Base-by-base conservation (phyloP, 2,113 vertebrate genomes). In the Laticauda laticaudata region DNA sequence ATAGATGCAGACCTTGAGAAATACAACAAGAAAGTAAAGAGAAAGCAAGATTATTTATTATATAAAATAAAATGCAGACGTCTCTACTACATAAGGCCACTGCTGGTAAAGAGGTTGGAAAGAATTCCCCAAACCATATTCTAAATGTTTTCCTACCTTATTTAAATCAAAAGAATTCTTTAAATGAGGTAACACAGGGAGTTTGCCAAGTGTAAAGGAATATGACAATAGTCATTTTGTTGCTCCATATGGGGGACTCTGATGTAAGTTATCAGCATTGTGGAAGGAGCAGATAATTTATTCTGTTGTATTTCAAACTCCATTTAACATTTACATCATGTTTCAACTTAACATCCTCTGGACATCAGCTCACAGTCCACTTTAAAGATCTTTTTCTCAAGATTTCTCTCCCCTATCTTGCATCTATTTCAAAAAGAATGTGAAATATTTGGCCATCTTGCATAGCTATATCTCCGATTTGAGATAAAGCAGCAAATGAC, bases 401-500 rank as follows among this genome's bases (percentile, higher is more conserved):
- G 8, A 39, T 75, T 34, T 54, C 23, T 43, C 7, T 43, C n/a
- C 24, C n/a, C 11, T 26, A n/a, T 20, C 2, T 86, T 20, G 39
- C 3, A 5, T 8, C 54, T 29, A 91, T 8, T 34, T 45, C 54
- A 75, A 56, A 55, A 54, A 55, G 34, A n/a, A 1, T 56, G 18
- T 89, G 24, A 89, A 88, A 87, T 29, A 6, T 56, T 86, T 24
- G 92, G 92, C 92, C 90, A 69, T 92, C 87, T 12, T 94, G 87
- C 91, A 54, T 56, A 88, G 90, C 55, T 94, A 89, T n/a, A 90
- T 39, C 55, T 94, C 45, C 95, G 45, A 93, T 24, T 91, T 96
- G 94, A 94, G 91, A 89, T 91, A 93, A 18, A 93, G 53, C 15
- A 95, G 5, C 3, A 92, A 95, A 96, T 94, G 85, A 94, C 69